Evolutionary conservation across 2,888 invertebrate genomes (phyloP).

Genomic region (Orthosia incerta): DNA sequence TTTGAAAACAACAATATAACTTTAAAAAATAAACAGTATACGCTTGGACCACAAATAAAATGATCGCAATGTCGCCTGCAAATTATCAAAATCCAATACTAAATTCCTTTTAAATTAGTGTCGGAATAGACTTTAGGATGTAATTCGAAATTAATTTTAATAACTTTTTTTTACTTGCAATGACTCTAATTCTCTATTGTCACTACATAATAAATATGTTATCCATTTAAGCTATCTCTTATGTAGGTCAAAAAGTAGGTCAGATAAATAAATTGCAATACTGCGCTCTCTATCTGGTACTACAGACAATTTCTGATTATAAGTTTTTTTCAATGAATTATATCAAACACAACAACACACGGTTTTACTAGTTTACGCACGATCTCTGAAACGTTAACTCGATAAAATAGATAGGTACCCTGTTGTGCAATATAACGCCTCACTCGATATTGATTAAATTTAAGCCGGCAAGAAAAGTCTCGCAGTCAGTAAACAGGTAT

Average conservation of each 20-base stretch:
- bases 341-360: not conserved
- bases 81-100: not conserved
- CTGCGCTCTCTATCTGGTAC: conserved; percentile 14
- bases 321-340: not conserved
- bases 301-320: not conserved
- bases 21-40: not conserved
- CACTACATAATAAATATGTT: conserved; percentile 18
- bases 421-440: conserved; percentile 40
- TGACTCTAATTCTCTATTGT: not conserved
- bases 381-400: conserved; percentile 18
- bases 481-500: conserved; percentile 36
- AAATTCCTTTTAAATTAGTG: not conserved
- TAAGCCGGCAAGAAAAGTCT: conserved; percentile 31
- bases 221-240: conserved; percentile 35
- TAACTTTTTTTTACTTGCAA: not conserved
- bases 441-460: conserved; percentile 58
- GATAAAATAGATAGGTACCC: conserved; percentile 25
- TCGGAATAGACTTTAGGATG: not conserved
- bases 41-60: not conserved
- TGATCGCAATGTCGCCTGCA: not conserved
- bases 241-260: conserved; percentile 82
- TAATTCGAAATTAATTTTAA: not conserved
- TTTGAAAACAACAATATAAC: not conserved
- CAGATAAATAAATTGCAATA: conserved; percentile 71
- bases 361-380: not conserved